Evolutionary conservation across 92 coral and sea anemone genomes (phyloP), one percentile per base, ranked within the genome.

Genomic region (Phenganax marumi): DNA sequence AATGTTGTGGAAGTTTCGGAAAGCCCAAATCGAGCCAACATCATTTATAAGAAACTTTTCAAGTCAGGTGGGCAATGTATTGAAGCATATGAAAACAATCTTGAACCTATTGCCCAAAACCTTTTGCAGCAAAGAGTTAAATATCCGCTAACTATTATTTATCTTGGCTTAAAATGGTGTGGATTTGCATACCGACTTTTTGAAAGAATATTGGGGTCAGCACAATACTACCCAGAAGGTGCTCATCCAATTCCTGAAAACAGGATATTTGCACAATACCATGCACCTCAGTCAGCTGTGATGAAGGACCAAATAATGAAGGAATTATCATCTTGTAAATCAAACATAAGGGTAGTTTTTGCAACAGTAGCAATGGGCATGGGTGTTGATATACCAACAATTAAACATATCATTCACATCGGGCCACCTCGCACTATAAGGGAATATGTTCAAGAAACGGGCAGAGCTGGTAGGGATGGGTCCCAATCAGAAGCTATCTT

Each of bases 311-410:
- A 63, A 33, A 90, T 86, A 69, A 55, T 89, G 53, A 57, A 52
- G 12, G 81, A 85, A 55, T 85, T 89, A 9, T 50, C 79, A 19
- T 26, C 75, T 14, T 21, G 70, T 2, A 8, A 47, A n/a, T 84
- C 88, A 2, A 89, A 58, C 33, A n/a, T 77, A 3, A 82, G 89
- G 43, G 80, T 89, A 0, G 85, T 89, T 3, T 89, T 89, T 86
- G 89, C 89, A 6, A 89, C 92, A 0, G 87, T 89, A 49, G 85
- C 90, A 23, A 68, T 89, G 85, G 92, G 92, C 4, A 86, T 89
- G 89, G 92, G 92, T 16, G 88, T 90, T 52, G 91, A 89, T 68
- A 86, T 89, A 49, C 76, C 52, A 53, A 17, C 86, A 0, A 83
- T 72, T 3, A 55, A 89, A 52, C 0, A 86, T 7, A 60, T 0